Evolutionary conservation across 2,797 vertebrate species (phyloP).

Genomic region (Tachyglossus aculeatus): DNA sequence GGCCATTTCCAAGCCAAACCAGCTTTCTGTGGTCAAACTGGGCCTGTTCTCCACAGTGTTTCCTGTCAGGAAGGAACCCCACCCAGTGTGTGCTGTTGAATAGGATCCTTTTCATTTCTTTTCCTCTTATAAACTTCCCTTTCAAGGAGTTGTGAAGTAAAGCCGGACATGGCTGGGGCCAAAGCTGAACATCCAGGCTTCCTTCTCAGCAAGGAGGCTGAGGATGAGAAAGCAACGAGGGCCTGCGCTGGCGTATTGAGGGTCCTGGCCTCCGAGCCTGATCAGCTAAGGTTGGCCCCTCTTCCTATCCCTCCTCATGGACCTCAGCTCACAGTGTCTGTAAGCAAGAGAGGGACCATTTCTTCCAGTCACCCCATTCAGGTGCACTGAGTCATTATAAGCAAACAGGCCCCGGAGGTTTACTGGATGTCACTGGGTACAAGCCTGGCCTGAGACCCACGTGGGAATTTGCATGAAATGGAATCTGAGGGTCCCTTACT

Average conservation of each 20-base stretch:
- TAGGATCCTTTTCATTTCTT: constrained; percentile 60
- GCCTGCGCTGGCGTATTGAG: background rate
- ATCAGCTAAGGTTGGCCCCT: background rate
- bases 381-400: no score
- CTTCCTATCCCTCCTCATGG: no score
- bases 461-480: no score
- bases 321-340: no score
- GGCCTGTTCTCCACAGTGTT: constrained; percentile 64
- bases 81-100: constrained; percentile 65
- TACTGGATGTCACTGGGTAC: no score
- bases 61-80: constrained; percentile 75
- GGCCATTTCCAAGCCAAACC: constrained; percentile 68
- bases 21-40: constrained; percentile 74
- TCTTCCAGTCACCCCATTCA: no score
- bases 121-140: constrained; percentile 64
- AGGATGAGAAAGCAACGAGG: background rate
- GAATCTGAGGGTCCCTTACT: no score
- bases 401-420: no score
- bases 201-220: background rate
- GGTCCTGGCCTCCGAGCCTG: background rate
- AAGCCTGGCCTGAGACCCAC: no score
- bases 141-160: constrained; percentile 40
- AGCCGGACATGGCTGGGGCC: no score
- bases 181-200: no score
- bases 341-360: no score